Percentiles rank a stretch among this genome's conserved stretches.
Evolutionary conservation across 2,888 invertebrate species (phyloP).

Genomic region (Nudaria mundana): DNA sequence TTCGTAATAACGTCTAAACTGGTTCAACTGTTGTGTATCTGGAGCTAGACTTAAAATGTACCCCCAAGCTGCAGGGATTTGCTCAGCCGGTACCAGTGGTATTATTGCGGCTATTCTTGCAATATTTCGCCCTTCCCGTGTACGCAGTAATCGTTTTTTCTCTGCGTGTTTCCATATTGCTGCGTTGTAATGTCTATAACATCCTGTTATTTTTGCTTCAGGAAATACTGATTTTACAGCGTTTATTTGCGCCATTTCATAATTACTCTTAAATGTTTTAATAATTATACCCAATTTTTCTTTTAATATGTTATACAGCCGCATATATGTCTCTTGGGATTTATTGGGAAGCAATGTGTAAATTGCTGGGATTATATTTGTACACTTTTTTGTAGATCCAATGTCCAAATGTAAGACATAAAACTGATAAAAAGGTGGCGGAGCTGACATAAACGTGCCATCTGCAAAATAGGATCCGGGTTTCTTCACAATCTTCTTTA

Average conservation of each 20-base stretch:
- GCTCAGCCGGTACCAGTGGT: too few species aligned
- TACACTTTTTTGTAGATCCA: slow-evolving; percentile 1
- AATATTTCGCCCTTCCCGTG: too few species aligned
- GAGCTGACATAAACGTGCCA: slow-evolving; percentile 7
- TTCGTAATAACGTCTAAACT: too few species aligned
- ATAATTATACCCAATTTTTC: background rate
- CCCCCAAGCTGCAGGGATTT: too few species aligned
- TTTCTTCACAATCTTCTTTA: slow-evolving; percentile 1
- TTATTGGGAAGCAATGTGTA: slow-evolving; percentile 1
- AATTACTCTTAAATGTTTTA: background rate
- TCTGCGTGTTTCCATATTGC: background rate
- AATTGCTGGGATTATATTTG: slow-evolving; percentile 2
- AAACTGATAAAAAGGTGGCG: slow-evolving; percentile 3
- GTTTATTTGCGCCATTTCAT: background rate
- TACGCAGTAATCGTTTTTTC: too few species aligned
- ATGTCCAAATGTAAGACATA: slow-evolving; percentile 2
- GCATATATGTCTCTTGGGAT: background rate
- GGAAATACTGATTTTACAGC: background rate
- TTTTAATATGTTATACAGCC: background rate
- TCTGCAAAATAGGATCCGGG: slow-evolving; percentile 1
- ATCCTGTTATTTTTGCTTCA: background rate
- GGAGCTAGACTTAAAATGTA: too few species aligned
- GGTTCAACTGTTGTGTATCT: background rate
- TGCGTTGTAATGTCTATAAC: background rate
- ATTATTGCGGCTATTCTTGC: too few species aligned